Evolutionary conservation across 2,888 invertebrate species (phyloP), one percentile per base, ranked within the genome.

Genomic region (Tanypteryx hageni): DNA sequence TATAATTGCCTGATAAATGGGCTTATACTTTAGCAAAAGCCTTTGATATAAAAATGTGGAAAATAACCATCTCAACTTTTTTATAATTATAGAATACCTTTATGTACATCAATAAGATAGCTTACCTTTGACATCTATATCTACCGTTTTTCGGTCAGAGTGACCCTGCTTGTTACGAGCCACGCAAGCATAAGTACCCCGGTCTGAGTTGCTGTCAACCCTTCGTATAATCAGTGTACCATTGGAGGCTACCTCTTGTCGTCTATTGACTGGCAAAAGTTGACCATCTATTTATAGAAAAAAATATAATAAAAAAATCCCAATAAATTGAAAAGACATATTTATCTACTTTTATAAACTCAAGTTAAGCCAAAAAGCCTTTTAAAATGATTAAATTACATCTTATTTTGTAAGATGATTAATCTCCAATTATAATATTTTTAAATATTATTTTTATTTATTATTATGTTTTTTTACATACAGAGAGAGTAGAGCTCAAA

Each of bases 131-230:
- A 94, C 94, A 44, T 94, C 93, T 68, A 94, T 93, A 64, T 94
- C 93, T 59, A 94, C 93, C 27, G 93, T 93, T 93, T 94, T 93
- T 27, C 93, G 92, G 89, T 94, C 94, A 10, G 93, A 93, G 83
- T 93, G 93, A 7, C 95, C 95, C 68, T 94, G 94, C 56, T 94
- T 94, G 94, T 95, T 95, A 56, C 94, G 93, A 0, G 95, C 95
- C 0, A 94, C 94, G 94, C 95, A 95, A 44, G 94, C 94, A 93
- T 95, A 95, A 85, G 93, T 93, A 5, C 95, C 95, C 61, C 94
- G 94, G 93, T 95, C 95, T 58, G 94, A 94, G 27, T 93, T 93
- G 22, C 95, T 94, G 93, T 95, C 95, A 68, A 95, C 95, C 92
- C 94, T 94, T 59, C 94, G 93, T 57, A 95, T 95, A 61, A 94